Percentiles rank a stretch among this genome's conserved stretches.
Evolutionary conservation across 2,113 vertebrate species (phyloP).

Genomic region (Dryoscopus gambensis): DNA sequence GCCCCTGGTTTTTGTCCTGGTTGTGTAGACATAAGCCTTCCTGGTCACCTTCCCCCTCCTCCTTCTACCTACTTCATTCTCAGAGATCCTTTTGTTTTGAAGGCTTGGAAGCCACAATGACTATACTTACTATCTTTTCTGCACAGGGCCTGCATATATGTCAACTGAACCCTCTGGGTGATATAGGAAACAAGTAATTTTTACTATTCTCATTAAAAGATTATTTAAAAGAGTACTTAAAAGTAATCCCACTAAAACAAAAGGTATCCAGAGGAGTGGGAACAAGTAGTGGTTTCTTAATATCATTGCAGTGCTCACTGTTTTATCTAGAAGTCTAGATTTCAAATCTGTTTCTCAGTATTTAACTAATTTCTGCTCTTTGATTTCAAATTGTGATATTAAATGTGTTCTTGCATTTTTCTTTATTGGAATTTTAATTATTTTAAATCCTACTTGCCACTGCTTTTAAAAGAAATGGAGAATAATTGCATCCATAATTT

Average conservation of each 20-base stretch:
- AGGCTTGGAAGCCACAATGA: not conserved
- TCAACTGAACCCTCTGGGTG: not conserved
- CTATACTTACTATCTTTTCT: not conserved
- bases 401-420: not conserved
- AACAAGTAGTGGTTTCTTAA: not conserved
- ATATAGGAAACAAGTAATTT: not conserved
- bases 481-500: conserved; percentile 15
- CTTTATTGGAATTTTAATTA: not conserved
- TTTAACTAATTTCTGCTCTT: not conserved
- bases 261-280: not conserved
- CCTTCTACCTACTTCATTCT: not conserved
- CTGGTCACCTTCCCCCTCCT: not conserved
- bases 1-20: conserved; percentile 59
- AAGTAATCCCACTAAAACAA: not conserved
- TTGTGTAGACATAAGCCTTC: conserved; percentile 43
- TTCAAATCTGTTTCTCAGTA: not conserved
- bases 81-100: not conserved
- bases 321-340: not conserved
- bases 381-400: not conserved
- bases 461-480: not conserved
- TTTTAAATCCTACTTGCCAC: conserved; percentile 13
- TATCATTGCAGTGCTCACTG: not conserved
- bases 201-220: not conserved
- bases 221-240: not conserved
- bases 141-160: not conserved